Base-by-base conservation (phyloP, 2,113 vertebrate species). In the Tyrannus savana region DNA sequence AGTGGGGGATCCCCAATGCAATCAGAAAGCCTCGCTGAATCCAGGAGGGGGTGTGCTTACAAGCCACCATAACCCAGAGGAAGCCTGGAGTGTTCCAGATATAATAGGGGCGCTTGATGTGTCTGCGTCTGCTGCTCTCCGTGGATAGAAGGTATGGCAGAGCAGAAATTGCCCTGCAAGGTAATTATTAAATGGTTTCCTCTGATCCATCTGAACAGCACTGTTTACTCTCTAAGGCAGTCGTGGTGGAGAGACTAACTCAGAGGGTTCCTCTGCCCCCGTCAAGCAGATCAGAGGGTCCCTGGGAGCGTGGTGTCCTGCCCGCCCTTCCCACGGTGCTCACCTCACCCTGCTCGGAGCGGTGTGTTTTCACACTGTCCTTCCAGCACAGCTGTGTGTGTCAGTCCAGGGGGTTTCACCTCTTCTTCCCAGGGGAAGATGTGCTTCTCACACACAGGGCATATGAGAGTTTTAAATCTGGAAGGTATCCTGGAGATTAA, bases 21-120 rank as follows among this genome's bases (percentile, higher is more conserved):
- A 96, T 96, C 88, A 95, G 80, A 87, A 96, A 94, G 73, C 80
- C 76, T 93, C 73, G 60, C 85, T 93, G 83, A 94, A n/a, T 97
- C 46, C 88, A 41, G 87, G 90, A 95, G 95, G 88, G 88, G 80
- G 83, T 88, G 88, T 92, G 66, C 86, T 95, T 93, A 90, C 25
- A 56, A 89, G 46, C 24, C 88, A 78, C 73, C 58, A 7, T 72
- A 60, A 94, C 72, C 76, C 68, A 42, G 90, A 89, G 83, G 86
- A 93, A 95, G 56, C 92, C 88, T 96, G 77, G 66, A 68, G 93
- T 66, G 76, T 63, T 92, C 76, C 83, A 53, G 66, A 89, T 87
- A 94, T 88, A 89, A 56, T 39, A 89, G 76, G 3, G 1, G 73
- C 60, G 25, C 76, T 92, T 58, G 60, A 71, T 74, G 79, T 19